Percentiles rank a stretch among this genome's conserved stretches.
Evolutionary conservation across 2,888 invertebrate species (phyloP).

Genomic region (Reticulitermes lucifugus): DNA sequence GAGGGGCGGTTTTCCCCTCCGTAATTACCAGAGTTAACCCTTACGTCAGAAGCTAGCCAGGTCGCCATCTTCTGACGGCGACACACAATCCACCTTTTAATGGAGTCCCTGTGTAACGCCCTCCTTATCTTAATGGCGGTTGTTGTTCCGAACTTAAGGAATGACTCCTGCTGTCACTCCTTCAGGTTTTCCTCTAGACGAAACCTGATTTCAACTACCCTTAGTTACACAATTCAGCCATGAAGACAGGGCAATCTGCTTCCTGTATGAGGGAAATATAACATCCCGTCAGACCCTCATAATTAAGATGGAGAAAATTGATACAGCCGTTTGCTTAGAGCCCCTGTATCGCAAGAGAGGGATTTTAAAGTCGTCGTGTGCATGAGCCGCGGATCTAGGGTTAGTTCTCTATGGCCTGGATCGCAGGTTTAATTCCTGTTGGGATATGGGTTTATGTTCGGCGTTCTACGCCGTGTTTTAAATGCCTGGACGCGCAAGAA

Average conservation of each 20-base stretch:
- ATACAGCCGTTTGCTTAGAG: neutral
- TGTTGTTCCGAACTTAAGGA: constrained; percentile 22
- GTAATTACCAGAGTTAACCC: neutral
- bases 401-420: no score
- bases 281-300: neutral
- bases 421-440: no score
- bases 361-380: no score
- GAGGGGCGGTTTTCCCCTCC: neutral
- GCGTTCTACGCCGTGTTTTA: no score
- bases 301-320: constrained; percentile 1
- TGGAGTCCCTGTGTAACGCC: constrained; percentile 11
- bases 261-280: neutral
- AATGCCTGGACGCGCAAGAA: no score
- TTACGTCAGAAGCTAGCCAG: neutral
- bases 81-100: neutral
- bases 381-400: no score
- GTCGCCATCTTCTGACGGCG: neutral
- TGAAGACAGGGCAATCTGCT: neutral
- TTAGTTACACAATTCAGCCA: neutral
- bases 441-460: no score
- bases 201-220: neutral
- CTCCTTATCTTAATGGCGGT: constrained; percentile 11
- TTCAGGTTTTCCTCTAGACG: constrained; percentile 4
- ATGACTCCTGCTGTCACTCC: neutral
- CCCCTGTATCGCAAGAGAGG: no score